Base-by-base conservation (phyloP, 2,797 vertebrate genomes). In the Labeo calbasu region DNA sequence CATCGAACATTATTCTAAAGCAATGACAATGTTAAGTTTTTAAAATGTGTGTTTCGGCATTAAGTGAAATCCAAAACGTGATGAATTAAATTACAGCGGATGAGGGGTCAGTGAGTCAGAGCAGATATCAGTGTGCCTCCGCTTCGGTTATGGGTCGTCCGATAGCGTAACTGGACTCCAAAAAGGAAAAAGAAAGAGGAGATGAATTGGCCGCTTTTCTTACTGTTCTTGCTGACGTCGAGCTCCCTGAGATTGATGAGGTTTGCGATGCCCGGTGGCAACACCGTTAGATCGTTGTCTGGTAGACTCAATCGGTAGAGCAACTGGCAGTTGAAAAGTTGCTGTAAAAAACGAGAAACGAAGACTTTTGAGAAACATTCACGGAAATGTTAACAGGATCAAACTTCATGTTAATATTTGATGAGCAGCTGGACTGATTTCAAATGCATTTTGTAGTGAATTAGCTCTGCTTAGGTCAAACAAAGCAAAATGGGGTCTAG, bases 181-280 rank as follows among this genome's bases (percentile, higher is more conserved):
- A 25, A 51, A 15, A 78, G 43, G 76, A 70, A 48, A 48, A 36
- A 32, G 32, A 55, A 46, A 68, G 46, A 66, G n/a, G 50, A 76
- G 61, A 55, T 57, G n/a, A 69, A 59, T 21, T 2, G 19, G 40
- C 12, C 0, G 5, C 51, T 80, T 66, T 79, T 85, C 97, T 99
- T 96, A 99, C 98, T 97, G 95, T 99, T 99, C 94, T 99, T 99
- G 96, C 98, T 99, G 97, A 99, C 96, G 92, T 99, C 98, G 88
- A 99, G 96, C 95, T 99, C 98, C 95, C 96, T 97, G 96, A 99
- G 98, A 94, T 98, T 98, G 95, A 99, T 95, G 94, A 99, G 98
- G 96, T 99, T 99, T 91, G 98, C 96, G 91, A 99, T 97, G 80
- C 96, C 97, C 87, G 97, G 94, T 84, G 98, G 98, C 95, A 99